Percentiles rank a stretch among this genome's conserved stretches.
phyloP scores from a whole-genome alignment of 2,797 vertebrate genomes.

The Notolepis coatsorum region DNA sequence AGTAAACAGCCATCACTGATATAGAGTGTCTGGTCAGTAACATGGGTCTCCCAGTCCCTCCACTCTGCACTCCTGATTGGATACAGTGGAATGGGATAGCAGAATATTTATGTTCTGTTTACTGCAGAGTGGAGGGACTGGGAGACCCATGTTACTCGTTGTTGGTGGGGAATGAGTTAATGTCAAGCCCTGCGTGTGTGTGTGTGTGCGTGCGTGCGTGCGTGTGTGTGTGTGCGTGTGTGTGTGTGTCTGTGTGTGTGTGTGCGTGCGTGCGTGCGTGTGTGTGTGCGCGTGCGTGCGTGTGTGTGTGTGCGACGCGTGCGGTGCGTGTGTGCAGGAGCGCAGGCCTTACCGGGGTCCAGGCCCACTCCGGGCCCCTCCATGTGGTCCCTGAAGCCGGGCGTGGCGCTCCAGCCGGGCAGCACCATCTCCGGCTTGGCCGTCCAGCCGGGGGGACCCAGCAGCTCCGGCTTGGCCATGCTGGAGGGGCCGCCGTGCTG shows the following conservation, averaged over 20 bases:
- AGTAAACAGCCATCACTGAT: too few relatives aligned
- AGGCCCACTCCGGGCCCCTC: slow-evolving; percentile 74
- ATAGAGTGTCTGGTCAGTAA: too few relatives aligned
- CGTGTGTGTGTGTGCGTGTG: neutral
- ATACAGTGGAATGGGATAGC: too few relatives aligned
- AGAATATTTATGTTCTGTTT: too few relatives aligned
- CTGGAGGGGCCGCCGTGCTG: slow-evolving; percentile 65
- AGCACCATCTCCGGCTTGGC: slow-evolving; percentile 79
- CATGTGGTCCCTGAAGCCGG: slow-evolving; percentile 78
- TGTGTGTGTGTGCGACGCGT: neutral
- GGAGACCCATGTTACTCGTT: too few relatives aligned
- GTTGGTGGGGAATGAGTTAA: neutral
- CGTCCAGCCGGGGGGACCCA: slow-evolving; percentile 76
- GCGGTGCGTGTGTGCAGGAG: neutral
- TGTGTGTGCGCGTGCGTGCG: neutral
- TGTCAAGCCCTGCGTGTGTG: neutral
- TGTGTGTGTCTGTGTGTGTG: neutral
- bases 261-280: neutral
- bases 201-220: neutral
- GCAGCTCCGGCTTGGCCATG: slow-evolving; percentile 81
- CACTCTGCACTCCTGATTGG: too few relatives aligned
- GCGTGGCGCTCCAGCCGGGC: slow-evolving; percentile 74
- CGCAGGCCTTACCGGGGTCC: slow-evolving; percentile 73
- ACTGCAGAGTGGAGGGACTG: too few relatives aligned
- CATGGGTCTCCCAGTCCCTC: too few relatives aligned